These are phyloP conservation scores for Fregetta grallaria DNA, from an alignment of 2,113 vertebrate species.

Conservation along the genomic window DNA sequence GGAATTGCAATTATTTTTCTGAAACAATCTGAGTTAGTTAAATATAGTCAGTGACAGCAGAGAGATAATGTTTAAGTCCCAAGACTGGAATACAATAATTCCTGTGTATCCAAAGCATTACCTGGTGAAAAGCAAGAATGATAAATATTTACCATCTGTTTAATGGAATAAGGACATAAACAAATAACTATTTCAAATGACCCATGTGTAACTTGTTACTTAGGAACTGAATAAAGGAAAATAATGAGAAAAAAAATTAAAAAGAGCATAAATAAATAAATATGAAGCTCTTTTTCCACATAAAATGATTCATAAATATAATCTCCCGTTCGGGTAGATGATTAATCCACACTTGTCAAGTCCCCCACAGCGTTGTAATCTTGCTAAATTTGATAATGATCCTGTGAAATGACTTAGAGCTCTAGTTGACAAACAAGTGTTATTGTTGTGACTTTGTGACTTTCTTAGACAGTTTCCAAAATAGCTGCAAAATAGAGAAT, in stretches of 20 bases:
- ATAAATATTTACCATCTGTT: constrained; percentile 35
- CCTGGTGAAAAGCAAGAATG: background rate
- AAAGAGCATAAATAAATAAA: background rate
- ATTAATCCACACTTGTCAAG: background rate
- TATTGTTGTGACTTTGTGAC: background rate
- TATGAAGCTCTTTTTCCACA: background rate
- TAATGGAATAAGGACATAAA: background rate
- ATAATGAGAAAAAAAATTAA: rapidly evolving
- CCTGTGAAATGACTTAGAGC: background rate
- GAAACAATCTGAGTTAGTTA: background rate
- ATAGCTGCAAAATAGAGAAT: background rate
- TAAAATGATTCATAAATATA: background rate
- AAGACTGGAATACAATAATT: background rate
- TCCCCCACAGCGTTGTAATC: rapidly evolving
- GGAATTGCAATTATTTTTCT: constrained; percentile 15
- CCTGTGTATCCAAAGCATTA: constrained; percentile 38
- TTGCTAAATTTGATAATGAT: background rate
- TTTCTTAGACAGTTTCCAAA: background rate
- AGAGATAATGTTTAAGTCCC: background rate
- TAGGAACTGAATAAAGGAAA: background rate
- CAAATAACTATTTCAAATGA: background rate
- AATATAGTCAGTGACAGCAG: background rate
- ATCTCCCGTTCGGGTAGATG: background rate
- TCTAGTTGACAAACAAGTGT: background rate
- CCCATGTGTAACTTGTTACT: background rate